Conservation (phyloP, 2,797 vertebrate species). For the Rhynchotus rufescens region DNA sequence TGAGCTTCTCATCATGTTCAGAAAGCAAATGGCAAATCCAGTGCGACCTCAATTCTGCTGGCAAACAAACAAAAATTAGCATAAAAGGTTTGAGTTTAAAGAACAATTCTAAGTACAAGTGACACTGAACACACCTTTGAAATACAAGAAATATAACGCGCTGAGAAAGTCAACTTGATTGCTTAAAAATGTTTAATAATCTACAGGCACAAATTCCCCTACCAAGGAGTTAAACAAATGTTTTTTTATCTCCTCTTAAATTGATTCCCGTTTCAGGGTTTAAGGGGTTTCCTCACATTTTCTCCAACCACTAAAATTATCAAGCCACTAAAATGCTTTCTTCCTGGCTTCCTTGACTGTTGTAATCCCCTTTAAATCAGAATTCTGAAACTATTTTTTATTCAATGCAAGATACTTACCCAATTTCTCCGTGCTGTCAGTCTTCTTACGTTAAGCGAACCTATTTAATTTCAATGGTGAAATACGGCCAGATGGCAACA, state of each 20-base stretch:
- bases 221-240: not conserved
- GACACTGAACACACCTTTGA: not conserved
- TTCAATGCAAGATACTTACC: not conserved
- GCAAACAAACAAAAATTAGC: not conserved
- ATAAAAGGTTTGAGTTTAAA: not conserved
- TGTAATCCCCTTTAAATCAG: not conserved
- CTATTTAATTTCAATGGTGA: not conserved
- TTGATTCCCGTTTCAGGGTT: not conserved
- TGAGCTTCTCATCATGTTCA: not conserved
- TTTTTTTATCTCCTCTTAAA: not conserved
- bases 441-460: not conserved
- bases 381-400: not conserved
- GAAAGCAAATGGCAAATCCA: not conserved
- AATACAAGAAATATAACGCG: not conserved
- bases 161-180: not conserved
- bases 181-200: not conserved
- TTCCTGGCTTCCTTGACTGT: not conserved
- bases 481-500: not conserved
- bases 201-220: not conserved
- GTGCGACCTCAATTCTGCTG: accelerated
- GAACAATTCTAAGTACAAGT: not conserved
- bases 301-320: not conserved
- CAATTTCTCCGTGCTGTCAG: not conserved
- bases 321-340: not conserved
- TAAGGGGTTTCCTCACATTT: not conserved